Evolutionary conservation across 2,113 vertebrate species (phyloP).

Genomic region (Aleadryas rufinucha): DNA sequence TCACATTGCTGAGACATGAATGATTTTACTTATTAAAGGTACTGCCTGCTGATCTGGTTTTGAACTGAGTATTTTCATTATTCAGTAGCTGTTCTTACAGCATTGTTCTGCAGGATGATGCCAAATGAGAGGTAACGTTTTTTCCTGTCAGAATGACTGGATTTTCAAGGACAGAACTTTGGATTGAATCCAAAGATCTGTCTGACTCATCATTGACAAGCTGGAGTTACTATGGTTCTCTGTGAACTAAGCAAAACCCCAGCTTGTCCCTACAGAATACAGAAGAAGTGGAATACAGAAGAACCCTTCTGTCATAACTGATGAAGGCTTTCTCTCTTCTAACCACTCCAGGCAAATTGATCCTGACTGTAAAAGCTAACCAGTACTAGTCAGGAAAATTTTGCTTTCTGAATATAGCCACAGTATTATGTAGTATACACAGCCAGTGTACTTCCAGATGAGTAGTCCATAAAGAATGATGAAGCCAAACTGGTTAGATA

Average conservation of each 20-base stretch:
- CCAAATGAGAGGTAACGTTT: neutral
- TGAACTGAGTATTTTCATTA: neutral
- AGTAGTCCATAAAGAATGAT: neutral
- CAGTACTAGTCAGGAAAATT: neutral
- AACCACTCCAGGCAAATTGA: neutral
- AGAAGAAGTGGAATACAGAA: neutral
- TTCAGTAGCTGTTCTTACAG: neutral
- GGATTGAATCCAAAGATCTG: slow-evolving; percentile 21
- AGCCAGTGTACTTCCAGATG: neutral
- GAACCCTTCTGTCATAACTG: neutral
- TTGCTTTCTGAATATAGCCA: neutral
- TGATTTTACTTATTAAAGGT: neutral
- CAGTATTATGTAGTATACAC: neutral
- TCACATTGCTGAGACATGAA: neutral
- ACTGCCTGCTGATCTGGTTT: neutral
- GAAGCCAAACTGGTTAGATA: neutral
- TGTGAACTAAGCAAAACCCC: neutral
- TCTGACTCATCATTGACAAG: slow-evolving; percentile 1
- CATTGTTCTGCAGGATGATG: neutral
- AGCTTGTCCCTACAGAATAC: neutral
- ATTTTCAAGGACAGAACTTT: slow-evolving; percentile 21
- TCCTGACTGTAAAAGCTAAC: slow-evolving; percentile 1
- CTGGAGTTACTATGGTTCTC: neutral
- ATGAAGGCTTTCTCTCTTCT: neutral
- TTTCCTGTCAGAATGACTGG: neutral